These are phyloP conservation scores for Grammomys dolichurus DNA, from an alignment of 2,113 vertebrate species.

Conservation along the genomic window DNA sequence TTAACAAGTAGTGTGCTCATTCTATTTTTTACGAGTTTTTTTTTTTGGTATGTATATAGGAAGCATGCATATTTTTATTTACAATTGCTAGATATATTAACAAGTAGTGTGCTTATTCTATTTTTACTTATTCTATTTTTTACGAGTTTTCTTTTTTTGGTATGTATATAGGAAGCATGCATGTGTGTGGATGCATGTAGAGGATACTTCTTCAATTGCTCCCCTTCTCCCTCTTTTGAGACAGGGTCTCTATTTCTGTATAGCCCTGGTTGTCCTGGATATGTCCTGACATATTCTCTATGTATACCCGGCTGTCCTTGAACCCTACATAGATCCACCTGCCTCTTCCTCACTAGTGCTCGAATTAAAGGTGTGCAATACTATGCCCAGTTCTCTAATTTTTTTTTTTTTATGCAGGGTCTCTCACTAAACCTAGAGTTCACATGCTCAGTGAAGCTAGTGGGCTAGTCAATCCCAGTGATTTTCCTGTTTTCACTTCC, in stretches of 20 bases:
- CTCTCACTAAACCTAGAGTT: neutral
- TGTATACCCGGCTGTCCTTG: neutral
- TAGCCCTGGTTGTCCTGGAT: neutral
- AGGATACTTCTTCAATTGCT: neutral
- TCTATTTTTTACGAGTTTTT: neutral
- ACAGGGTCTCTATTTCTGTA: neutral
- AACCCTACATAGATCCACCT: neutral
- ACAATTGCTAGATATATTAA: too few relatives aligned
- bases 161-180: neutral
- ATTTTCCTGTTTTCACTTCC: neutral
- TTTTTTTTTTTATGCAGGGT: neutral
- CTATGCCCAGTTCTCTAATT: neutral
- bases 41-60: neutral
- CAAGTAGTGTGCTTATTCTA: too few relatives aligned
- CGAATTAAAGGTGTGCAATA: neutral
- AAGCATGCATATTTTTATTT: too few relatives aligned
- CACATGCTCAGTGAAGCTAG: neutral
- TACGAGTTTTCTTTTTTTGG: too few relatives aligned
- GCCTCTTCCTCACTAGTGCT: neutral
- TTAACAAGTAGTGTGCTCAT: neutral
- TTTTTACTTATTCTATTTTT: too few relatives aligned
- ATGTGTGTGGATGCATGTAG: neutral
- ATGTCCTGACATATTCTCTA: too few relatives aligned
- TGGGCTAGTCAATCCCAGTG: neutral
- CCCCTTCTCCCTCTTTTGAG: neutral